phyloP scores from a whole-genome alignment of 2,888 invertebrate genomes.

The Phorcus lineatus region DNA sequence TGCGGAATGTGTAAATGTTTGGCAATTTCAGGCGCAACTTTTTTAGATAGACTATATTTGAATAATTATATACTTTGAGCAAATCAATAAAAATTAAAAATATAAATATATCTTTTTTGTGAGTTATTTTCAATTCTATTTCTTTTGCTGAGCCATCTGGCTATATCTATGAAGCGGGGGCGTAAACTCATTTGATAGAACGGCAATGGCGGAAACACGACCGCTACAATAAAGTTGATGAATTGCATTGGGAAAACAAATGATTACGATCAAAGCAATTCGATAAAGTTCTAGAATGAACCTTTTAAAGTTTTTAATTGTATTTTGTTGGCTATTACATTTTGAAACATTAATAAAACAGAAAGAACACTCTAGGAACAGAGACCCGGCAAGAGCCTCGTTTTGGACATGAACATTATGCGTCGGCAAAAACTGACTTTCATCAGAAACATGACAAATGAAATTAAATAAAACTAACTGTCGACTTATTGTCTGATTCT shows the following conservation, averaged over 20 bases:
- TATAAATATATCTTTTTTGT: no score
- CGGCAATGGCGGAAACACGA: conserved; percentile 13
- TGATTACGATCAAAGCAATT: neutral
- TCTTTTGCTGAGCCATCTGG: no score
- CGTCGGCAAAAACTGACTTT: conserved; percentile 18
- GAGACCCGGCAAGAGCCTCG: neutral
- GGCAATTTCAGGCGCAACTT: no score
- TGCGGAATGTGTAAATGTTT: no score
- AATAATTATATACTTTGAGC: no score
- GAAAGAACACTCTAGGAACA: neutral
- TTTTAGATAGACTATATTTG: no score
- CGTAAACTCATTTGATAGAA: neutral
- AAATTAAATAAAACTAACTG: conserved; percentile 1
- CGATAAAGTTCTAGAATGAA: neutral
- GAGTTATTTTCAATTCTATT: no score
- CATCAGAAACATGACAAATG: neutral
- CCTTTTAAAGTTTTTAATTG: neutral
- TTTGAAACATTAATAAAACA: neutral
- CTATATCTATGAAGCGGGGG: no score
- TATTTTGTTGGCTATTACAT: neutral
- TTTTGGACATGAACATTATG: conserved; percentile 15
- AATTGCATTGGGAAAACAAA: neutral
- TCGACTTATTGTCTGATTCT: neutral
- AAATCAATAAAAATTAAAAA: no score
- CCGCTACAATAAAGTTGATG: neutral